Percentiles rank a stretch among this genome's conserved stretches.
phyloP scores from a whole-genome alignment of 2,888 invertebrate species.

The Napeogenes inachia region DNA sequence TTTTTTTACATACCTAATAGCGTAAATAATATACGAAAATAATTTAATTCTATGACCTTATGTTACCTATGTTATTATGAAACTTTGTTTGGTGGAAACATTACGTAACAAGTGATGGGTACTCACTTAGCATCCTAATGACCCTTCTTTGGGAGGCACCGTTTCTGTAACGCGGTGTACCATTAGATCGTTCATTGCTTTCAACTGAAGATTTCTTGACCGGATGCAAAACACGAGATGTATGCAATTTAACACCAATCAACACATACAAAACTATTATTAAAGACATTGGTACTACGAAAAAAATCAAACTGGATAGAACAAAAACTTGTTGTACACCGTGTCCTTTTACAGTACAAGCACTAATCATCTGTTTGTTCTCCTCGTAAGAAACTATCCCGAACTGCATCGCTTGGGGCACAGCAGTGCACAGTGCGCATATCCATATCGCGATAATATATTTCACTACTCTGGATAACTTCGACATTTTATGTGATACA shows the following conservation, averaged over 20 bases:
- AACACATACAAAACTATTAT: slow-evolving; percentile 89
- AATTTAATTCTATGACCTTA: too few species aligned
- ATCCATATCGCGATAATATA: slow-evolving; percentile 88
- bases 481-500: slow-evolving; percentile 88
- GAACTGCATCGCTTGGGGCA: slow-evolving; percentile 89
- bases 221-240: slow-evolving; percentile 79
- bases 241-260: slow-evolving; percentile 84
- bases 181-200: slow-evolving; percentile 55
- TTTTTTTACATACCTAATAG: too few species aligned
- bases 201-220: slow-evolving; percentile 74
- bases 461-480: slow-evolving; percentile 87
- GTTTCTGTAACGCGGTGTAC: slow-evolving; percentile 70
- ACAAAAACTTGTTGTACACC: slow-evolving; percentile 84
- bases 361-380: slow-evolving; percentile 67
- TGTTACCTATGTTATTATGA: too few species aligned
- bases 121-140: slow-evolving; percentile 89
- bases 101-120: slow-evolving; percentile 1
- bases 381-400: slow-evolving; percentile 79
- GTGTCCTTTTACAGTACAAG: slow-evolving; percentile 78
- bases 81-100: too few species aligned
- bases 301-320: slow-evolving; percentile 88
- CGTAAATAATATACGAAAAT: too few species aligned
- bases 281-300: slow-evolving; percentile 91
- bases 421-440: slow-evolving; percentile 83
- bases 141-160: slow-evolving; percentile 80